These are phyloP conservation scores for Luscinia luscinia DNA, from an alignment of 2,797 vertebrate species.

Conservation along the genomic window DNA sequence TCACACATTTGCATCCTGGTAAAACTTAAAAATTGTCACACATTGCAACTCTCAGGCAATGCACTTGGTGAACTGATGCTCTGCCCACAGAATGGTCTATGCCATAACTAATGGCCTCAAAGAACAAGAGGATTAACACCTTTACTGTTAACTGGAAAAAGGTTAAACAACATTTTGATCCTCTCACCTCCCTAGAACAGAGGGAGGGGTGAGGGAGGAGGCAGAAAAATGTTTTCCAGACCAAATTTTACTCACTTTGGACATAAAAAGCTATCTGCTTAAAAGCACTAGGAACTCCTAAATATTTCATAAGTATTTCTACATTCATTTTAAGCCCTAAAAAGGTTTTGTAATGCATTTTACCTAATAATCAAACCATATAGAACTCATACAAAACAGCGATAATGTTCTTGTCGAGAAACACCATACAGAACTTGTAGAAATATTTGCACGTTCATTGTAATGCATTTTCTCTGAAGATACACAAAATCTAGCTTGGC, in stretches of 20 bases:
- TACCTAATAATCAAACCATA: slow-evolving; percentile 53
- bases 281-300: slow-evolving; percentile 65
- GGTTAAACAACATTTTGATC: neutral
- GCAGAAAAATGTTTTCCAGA: neutral
- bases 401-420: neutral
- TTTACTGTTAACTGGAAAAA: slow-evolving; percentile 64
- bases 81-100: slow-evolving; percentile 43
- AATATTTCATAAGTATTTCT: slow-evolving; percentile 60
- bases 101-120: slow-evolving; percentile 41
- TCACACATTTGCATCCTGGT: neutral
- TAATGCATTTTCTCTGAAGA: neutral
- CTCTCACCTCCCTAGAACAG: neutral
- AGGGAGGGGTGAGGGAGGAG: neutral
- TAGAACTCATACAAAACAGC: neutral
- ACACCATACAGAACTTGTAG: neutral
- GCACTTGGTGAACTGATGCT: slow-evolving; percentile 38
- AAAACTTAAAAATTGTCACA: neutral
- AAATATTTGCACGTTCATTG: neutral
- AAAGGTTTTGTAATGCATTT: slow-evolving; percentile 49
- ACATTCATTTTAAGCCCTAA: slow-evolving; percentile 37
- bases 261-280: slow-evolving; percentile 58
- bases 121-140: slow-evolving; percentile 68
- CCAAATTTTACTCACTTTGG: slow-evolving; percentile 16
- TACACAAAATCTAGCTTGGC: neutral
- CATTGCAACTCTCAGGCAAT: neutral